These are phyloP conservation scores for Pseudococcus viburni DNA, from an alignment of 2,888 invertebrate genomes.

Conservation along the genomic window DNA sequence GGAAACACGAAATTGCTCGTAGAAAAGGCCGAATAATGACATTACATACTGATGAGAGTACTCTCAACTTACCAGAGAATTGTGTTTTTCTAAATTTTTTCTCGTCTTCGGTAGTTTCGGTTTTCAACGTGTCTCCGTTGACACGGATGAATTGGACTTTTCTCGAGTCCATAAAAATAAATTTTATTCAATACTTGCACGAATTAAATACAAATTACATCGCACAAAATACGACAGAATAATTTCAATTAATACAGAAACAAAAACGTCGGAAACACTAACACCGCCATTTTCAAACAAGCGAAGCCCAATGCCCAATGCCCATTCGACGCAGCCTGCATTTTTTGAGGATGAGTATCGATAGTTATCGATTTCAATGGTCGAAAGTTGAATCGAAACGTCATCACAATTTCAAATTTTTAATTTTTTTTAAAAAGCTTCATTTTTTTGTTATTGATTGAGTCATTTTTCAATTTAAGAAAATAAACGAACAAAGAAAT, in stretches of 20 bases:
- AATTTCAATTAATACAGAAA: neutral
- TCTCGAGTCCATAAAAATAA: constrained; percentile 5
- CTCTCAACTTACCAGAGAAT: constrained; percentile 6
- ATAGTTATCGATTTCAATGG: too few species aligned
- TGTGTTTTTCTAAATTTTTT: constrained; percentile 7
- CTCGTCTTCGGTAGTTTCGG: constrained; percentile 29
- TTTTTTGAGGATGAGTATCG: too few species aligned
- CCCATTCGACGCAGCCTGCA: too few species aligned
- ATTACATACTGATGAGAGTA: neutral
- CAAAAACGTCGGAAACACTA: neutral
- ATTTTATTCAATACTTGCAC: neutral
- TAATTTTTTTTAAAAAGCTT: too few species aligned
- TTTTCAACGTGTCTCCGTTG: constrained; percentile 4
- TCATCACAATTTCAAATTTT: too few species aligned
- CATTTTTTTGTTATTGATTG: too few species aligned
- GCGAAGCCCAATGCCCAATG: neutral
- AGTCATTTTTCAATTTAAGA: neutral
- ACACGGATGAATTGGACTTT: constrained; percentile 9
- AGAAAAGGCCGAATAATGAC: neutral
- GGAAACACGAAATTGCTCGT: neutral
- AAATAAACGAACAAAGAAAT: neutral
- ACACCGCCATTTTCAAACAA: constrained; percentile 55
- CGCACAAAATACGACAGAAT: neutral
- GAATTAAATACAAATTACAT: neutral
- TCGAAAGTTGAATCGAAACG: too few species aligned